Base-by-base conservation (phyloP, 2,113 vertebrate species). In the Craseonycteris thonglongyai region DNA sequence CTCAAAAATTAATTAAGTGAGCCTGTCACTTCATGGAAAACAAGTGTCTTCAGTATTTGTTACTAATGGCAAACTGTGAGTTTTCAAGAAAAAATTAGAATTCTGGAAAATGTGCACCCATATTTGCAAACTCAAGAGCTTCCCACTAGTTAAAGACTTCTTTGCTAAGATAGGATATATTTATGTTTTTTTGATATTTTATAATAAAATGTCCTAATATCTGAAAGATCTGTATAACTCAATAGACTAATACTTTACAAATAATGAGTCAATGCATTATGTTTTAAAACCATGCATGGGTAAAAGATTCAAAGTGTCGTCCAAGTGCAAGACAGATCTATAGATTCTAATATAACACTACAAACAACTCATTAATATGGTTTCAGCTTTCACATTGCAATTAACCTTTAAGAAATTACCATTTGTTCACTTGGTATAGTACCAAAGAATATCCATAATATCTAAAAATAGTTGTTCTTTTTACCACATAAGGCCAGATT, bases 211-310 rank as follows among this genome's bases (percentile, higher is more conserved):
- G 45, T 54, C 5, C 54, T n/a, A 88, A 61, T 5, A 76, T 56
- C 59, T 61, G 21, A 72, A 95, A 93, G n/a, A 61, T 35, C 8
- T 86, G 3, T 81, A 19, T 47, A 87, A 75, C 9, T 94, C 94
- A 95, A 65, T 35, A 5, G 93, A 79, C 19, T 89, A 45, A 14
- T 74, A 90, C 47, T 91, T 71, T 90, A 88, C 47, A 96, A 95
- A 69, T 76, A 83, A 82, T 58, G 15, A 79, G 59, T 14, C n/a
- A 65, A n/a, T 74, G 38, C 9, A 66, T n/a, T 65, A 71, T 40
- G 24, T 30, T 90, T 42, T 8, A 86, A 95, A 95, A 85, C 59
- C 72, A 81, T 76, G 21, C 26, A 47, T 18, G 35, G 42, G 45
- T 61, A 86, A 91, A 79, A 51, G 21, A 65, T 38, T 91, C 54